Percentiles rank a stretch among this genome's conserved stretches.
Conservation (phyloP, 2,797 vertebrate species). For the Coendou prehensilis region DNA sequence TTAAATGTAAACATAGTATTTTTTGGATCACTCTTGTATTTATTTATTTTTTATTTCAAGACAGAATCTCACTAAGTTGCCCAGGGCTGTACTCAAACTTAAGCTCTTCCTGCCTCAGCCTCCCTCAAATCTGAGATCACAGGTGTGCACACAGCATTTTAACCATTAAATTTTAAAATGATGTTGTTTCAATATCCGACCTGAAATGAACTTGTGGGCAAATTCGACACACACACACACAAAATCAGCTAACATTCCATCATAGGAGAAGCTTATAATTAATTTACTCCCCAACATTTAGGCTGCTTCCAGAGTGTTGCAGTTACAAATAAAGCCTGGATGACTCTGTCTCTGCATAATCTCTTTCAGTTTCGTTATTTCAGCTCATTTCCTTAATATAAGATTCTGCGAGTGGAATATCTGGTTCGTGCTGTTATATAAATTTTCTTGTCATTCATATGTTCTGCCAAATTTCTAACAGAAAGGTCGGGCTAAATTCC, state of each 20-base stretch:
- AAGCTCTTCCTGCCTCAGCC: neutral
- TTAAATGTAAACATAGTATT: neutral
- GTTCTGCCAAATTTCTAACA: neutral
- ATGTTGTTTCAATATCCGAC: neutral
- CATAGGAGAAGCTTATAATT: neutral
- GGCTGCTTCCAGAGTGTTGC: neutral
- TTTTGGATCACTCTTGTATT: neutral
- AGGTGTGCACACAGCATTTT: neutral
- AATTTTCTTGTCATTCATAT: neutral
- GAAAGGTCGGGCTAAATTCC: neutral
- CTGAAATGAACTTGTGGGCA: neutral
- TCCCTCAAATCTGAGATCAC: neutral
- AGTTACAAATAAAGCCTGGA: neutral
- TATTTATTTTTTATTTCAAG: neutral
- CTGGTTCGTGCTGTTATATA: constrained; percentile 14
- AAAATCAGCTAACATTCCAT: neutral
- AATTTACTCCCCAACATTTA: neutral
- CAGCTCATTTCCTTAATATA: constrained; percentile 47
- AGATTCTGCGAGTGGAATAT: neutral
- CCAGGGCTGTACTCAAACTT: neutral
- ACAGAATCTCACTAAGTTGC: neutral
- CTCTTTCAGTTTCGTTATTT: constrained; percentile 58
- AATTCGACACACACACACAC: neutral
- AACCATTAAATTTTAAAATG: neutral
- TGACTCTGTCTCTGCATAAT: neutral